Percentiles rank a stretch among this genome's conserved stretches.
Conservation (phyloP, 2,113 vertebrate genomes). For the Lipotes vexillifer region DNA sequence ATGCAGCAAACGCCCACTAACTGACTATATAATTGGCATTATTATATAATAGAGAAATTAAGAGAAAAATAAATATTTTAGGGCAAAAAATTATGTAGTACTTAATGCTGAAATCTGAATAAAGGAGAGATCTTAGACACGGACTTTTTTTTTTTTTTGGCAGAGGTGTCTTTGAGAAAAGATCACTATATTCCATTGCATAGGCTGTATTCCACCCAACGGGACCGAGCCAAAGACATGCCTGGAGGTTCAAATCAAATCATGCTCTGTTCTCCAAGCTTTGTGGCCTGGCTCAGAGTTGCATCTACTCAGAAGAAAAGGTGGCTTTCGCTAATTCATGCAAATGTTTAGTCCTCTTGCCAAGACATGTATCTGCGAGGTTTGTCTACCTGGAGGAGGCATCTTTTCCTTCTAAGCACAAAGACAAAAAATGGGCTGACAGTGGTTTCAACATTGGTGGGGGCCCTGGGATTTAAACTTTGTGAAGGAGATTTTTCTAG, state of each 20-base stretch:
- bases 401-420: neutral
- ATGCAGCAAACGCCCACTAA: neutral
- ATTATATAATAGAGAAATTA: neutral
- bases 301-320: neutral
- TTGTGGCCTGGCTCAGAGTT: neutral
- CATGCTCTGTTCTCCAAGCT: neutral
- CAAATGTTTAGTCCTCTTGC: neutral
- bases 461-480: neutral
- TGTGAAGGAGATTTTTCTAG: neutral
- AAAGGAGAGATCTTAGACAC: neutral
- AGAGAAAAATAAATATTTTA: neutral
- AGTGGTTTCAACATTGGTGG: neutral
- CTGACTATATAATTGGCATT: neutral
- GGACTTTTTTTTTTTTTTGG: neutral
- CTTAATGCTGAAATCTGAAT: neutral
- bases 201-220: neutral
- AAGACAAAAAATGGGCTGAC: neutral
- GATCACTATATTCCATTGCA: neutral
- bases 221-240: neutral
- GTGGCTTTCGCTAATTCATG: neutral
- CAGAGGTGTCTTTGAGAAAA: neutral
- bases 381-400: neutral
- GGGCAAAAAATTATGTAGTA: neutral
- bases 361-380: neutral
- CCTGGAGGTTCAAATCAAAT: neutral